phyloP scores from a whole-genome alignment of 2,113 vertebrate species.

The Megatriorchis doriae region DNA sequence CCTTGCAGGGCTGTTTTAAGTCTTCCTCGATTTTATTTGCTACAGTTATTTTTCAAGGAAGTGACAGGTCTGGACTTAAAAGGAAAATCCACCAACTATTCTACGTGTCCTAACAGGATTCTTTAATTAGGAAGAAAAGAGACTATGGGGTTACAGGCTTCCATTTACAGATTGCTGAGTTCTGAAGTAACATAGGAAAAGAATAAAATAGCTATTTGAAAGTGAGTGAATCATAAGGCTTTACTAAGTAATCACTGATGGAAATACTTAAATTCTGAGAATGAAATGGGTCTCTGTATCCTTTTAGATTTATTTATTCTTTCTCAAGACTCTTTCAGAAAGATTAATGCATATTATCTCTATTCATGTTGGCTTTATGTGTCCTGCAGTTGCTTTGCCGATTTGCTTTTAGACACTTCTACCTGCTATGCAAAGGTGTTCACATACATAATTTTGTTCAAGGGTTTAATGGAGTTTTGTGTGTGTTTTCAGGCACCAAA shows the following conservation, averaged over 20 bases:
- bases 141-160: not conserved
- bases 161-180: not conserved
- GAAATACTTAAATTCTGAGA: not conserved
- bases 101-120: not conserved
- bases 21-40: not conserved
- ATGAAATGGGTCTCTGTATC: not conserved
- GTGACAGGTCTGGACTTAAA: not conserved
- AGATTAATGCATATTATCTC: not conserved
- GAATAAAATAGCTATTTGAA: not conserved
- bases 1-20: not conserved
- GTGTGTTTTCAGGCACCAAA: not conserved
- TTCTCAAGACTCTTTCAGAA: not conserved
- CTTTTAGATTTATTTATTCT: not conserved
- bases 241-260: not conserved
- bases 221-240: not conserved
- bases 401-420: not conserved
- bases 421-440: not conserved
- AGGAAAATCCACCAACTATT: not conserved
- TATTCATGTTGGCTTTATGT: not conserved
- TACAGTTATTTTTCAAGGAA: conserved; percentile 2
- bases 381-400: not conserved
- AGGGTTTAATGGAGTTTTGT: not conserved
- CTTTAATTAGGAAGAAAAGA: not conserved
- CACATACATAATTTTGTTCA: not conserved
- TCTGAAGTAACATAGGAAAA: not conserved